A percentile compares a stretch with the other conserved stretches of the same genome.
Conservation (phyloP, 53 echinoderm and acorn worm species). For the Echinometra lucunter region DNA sequence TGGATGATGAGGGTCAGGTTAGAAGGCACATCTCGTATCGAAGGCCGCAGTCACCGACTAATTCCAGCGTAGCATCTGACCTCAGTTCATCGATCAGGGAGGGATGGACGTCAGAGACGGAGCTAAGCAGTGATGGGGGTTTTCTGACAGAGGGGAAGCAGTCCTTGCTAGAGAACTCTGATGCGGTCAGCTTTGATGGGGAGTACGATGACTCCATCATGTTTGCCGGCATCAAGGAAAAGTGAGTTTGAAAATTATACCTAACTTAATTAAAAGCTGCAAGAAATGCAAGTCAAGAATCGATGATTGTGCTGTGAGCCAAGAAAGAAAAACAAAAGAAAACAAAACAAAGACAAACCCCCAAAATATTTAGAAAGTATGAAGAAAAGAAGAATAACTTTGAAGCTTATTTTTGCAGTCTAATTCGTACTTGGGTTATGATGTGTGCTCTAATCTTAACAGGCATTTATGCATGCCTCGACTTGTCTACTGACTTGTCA, state of each 20-base stretch:
- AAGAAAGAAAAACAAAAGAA: too few species aligned
- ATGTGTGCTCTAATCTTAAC: too few species aligned
- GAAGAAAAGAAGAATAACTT: too few species aligned
- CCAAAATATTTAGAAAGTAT: too few species aligned
- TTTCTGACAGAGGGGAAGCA: conserved; percentile 33
- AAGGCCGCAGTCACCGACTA: conserved; percentile 75
- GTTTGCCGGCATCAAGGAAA: conserved; percentile 91
- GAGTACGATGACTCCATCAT: conserved; percentile 98
- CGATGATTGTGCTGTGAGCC: too few species aligned
- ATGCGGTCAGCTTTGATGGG: conserved; percentile 95
- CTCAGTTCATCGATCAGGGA: conserved; percentile 62
- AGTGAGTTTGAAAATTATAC: conserved; percentile 61
- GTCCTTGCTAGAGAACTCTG: conserved; percentile 78
- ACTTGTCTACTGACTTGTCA: too few species aligned
- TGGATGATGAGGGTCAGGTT: conserved; percentile 5
- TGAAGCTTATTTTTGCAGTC: too few species aligned
- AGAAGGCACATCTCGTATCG: conserved; percentile 68
- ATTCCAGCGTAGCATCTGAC: conserved; percentile 73
- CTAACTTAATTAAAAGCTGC: too few species aligned
- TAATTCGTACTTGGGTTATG: too few species aligned
- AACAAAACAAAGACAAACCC: too few species aligned
- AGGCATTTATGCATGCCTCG: too few species aligned
- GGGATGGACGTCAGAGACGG: conserved; percentile 60
- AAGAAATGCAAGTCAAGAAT: too few species aligned
- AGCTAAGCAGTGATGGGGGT: conserved; percentile 55